Evolutionary conservation across 2,888 invertebrate genomes (phyloP).

Genomic region (Nephrotoma flavescens): DNA sequence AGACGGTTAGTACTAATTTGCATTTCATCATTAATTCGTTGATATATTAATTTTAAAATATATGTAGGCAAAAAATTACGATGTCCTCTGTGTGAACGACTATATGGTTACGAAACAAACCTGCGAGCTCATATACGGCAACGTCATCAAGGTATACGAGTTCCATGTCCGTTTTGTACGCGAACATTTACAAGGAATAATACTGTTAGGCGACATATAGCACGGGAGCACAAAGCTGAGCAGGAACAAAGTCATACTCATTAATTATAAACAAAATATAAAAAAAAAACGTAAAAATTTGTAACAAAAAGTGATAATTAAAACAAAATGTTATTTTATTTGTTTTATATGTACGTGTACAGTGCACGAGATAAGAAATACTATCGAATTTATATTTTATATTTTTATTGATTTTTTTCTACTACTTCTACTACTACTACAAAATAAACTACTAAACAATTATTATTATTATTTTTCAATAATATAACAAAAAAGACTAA

Average conservation of each 20-base stretch:
- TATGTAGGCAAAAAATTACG: conserved; percentile 70
- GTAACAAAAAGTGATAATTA: neutral
- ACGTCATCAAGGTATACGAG: conserved; percentile 81
- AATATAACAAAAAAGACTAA: neutral
- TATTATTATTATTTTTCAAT: neutral
- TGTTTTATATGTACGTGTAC: neutral
- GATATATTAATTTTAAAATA: neutral
- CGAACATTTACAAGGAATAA: conserved; percentile 87
- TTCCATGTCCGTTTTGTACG: conserved; percentile 81
- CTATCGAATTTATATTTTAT: neutral
- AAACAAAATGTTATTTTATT: conserved; percentile 22
- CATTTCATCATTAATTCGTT: neutral
- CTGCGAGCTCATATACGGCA: conserved; percentile 81
- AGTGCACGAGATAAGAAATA: neutral
- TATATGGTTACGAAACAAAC: conserved; percentile 88
- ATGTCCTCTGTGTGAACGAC: conserved; percentile 82
- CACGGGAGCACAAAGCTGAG: conserved; percentile 69
- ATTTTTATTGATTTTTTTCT: neutral
- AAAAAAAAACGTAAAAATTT: neutral
- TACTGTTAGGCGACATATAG: conserved; percentile 80
- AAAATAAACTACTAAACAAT: neutral
- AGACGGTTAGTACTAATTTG: conserved; percentile 45
- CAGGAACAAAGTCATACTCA: conserved; percentile 11
- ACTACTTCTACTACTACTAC: neutral
- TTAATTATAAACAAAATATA: neutral